phyloP scores from a whole-genome alignment of 2,888 invertebrate species.

The Campaea margaritaria region DNA sequence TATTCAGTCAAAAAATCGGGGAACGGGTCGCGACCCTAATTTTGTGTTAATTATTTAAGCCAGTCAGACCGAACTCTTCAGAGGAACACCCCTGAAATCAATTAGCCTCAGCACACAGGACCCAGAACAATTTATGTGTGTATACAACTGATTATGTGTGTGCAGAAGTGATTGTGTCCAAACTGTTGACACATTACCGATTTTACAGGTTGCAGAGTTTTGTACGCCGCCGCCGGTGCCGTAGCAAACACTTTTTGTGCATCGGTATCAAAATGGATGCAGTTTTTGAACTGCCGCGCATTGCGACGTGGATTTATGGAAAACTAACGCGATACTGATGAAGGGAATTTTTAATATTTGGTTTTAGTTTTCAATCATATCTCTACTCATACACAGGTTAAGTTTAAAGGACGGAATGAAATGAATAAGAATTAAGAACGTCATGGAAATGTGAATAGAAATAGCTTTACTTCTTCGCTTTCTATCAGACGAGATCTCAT shows the following conservation, averaged over 20 bases:
- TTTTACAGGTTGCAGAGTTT: slow-evolving; percentile 41
- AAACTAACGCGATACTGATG: slow-evolving; percentile 6
- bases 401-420: too few relatives aligned
- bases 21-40: slow-evolving; percentile 57
- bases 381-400: too few relatives aligned
- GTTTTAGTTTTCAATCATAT: not conserved
- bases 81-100: slow-evolving; percentile 62
- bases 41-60: slow-evolving; percentile 74
- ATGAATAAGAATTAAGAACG: too few relatives aligned
- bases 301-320: not conserved
- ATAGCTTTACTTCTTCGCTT: too few relatives aligned
- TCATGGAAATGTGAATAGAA: too few relatives aligned
- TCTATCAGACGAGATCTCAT: too few relatives aligned
- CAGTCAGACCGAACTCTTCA: slow-evolving; percentile 54
- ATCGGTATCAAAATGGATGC: not conserved
- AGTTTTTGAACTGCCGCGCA: not conserved
- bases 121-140: slow-evolving; percentile 64
- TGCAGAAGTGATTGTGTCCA: slow-evolving; percentile 47
- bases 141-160: slow-evolving; percentile 40
- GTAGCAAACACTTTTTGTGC: not conserved
- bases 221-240: slow-evolving; percentile 1
- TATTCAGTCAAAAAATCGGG: slow-evolving; percentile 63
- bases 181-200: slow-evolving; percentile 46
- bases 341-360: not conserved
- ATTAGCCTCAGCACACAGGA: slow-evolving; percentile 70